A percentile compares a stretch with the other conserved stretches of the same genome.
These are phyloP conservation scores for Puntigrus tetrazona DNA, from an alignment of 2,113 vertebrate species.

Conservation along the genomic window DNA sequence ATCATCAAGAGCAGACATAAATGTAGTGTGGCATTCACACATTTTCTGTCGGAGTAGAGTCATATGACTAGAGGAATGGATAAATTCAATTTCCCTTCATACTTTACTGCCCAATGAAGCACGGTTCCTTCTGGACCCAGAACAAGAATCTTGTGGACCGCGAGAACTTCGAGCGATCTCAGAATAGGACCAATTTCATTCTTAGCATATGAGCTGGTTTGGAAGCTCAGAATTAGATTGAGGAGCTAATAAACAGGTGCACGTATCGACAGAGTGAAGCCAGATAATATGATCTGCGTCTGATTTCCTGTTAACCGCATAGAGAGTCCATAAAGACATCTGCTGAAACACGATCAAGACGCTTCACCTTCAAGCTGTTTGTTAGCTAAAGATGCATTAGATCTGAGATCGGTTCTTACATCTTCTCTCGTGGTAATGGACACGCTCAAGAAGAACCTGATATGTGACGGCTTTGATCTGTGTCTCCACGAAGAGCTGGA, in stretches of 20 bases:
- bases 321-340: conserved; percentile 53
- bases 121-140: conserved; percentile 9
- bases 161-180: neutral
- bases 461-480: neutral
- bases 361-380: neutral
- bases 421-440: neutral
- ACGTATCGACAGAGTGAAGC: conserved; percentile 49
- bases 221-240: conserved; percentile 45
- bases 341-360: conserved; percentile 42
- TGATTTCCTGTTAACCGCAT: conserved; percentile 51
- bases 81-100: neutral
- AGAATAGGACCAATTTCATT: conserved; percentile 23
- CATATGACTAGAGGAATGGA: neutral
- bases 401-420: neutral
- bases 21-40: neutral
- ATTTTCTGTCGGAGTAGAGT: too few species aligned
- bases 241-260: conserved; percentile 49
- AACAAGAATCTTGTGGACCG: neutral
- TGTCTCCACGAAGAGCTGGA: neutral
- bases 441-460: neutral
- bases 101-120: neutral
- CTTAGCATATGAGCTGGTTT: conserved; percentile 36
- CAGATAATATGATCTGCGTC: conserved; percentile 53
- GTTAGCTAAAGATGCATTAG: conserved; percentile 11
- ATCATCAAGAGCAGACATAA: too few species aligned